Evolutionary conservation across 2,797 vertebrate genomes (phyloP).

Genomic region (Hippopotamyrus pictus): DNA sequence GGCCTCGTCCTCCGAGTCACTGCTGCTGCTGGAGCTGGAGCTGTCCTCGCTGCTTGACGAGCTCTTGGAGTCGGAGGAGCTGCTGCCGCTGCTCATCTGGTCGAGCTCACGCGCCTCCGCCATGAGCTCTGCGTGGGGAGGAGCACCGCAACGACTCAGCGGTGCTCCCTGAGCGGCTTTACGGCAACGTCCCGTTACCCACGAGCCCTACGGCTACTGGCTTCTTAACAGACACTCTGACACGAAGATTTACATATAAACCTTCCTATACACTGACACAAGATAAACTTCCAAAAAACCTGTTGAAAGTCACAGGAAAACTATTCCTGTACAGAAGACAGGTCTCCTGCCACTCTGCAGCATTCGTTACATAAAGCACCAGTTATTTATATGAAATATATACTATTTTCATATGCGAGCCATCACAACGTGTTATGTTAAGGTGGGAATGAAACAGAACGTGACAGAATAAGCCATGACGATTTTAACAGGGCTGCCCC

Average conservation of each 20-base stretch:
- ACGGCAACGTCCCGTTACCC: background rate
- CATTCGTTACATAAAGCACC: background rate
- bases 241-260: background rate
- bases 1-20: constrained; percentile 78
- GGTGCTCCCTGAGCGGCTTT: background rate
- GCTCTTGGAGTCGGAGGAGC: constrained; percentile 86
- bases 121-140: constrained; percentile 73
- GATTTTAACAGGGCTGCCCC: background rate
- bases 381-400: background rate
- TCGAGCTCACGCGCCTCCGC: constrained; percentile 88
- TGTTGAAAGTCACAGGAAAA: background rate
- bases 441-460: background rate
- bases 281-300: background rate
- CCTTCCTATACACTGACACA: background rate
- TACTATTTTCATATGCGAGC: background rate
- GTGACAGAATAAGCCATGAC: background rate
- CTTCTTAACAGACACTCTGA: background rate
- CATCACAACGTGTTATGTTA: background rate
- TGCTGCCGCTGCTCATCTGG: constrained; percentile 87
- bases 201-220: background rate
- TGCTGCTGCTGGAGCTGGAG: constrained; percentile 79
- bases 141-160: background rate
- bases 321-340: background rate
- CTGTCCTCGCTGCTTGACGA: constrained; percentile 84
- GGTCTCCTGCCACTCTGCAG: background rate